Evolutionary conservation across 2,797 vertebrate species (phyloP), one percentile per base, ranked within the genome.

Genomic region (Hypotaenidia okinawae): DNA sequence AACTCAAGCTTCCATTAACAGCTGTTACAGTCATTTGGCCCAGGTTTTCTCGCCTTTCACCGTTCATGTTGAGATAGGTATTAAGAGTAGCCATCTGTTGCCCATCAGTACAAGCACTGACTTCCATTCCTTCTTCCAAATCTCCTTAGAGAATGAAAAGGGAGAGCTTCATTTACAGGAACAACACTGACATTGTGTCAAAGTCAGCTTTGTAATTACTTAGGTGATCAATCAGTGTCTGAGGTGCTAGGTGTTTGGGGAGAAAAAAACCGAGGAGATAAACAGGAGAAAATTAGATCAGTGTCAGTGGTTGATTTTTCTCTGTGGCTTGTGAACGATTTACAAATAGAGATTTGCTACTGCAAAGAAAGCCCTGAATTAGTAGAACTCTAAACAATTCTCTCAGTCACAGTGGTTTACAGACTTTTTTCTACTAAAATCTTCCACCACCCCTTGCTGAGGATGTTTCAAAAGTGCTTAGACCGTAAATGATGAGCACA

Each of bases 1-100:
- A 89, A 35, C 39, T 95, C 77, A 99, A 95, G 78, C 95, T 98
- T 82, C 98, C 98, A 96, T 98, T 98, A 94, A 87, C 94, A 33
- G 96, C 94, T 81, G 95, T 95, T 24, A 98, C 75, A 32, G 95
- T 98, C 37, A 99, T 27, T 41, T 85, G 87, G 32, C 96, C 98
- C 51, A 98, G 47, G 13, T 93, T 90, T 80, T 97, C 97, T 22
- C 75, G 88, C 23, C 93, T 92, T 57, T 91, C 82, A 35, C 96
- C 78, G 5, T 93, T 72, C 27, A 95, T 84, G 52, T 21, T 95
- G 89, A 97, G 96, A 66, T 97, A 97, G 84, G 97, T 87, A 77
- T 98, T 97, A 41, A 98, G 33, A 3, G 77, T 95, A 6, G 98
- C 89, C 43, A 61, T 92, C 78, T 47, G 88, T 41, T 96, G 95